phyloP scores from a whole-genome alignment of 2,113 vertebrate species.

The Corythaeola cristata region DNA sequence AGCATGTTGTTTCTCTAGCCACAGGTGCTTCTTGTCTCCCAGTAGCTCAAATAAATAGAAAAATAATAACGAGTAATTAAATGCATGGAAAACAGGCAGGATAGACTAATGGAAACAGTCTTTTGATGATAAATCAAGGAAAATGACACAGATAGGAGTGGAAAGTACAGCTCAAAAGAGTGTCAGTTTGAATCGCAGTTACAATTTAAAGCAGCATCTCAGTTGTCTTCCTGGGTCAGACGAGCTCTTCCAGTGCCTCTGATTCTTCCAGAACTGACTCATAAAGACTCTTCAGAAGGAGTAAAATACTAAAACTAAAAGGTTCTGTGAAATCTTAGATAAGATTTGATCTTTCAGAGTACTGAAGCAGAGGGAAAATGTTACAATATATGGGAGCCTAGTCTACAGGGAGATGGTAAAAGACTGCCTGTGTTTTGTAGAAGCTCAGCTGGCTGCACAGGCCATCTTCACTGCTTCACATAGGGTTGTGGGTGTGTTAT shows the following conservation, averaged over 20 bases:
- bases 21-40: background rate
- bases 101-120: background rate
- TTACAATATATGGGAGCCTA: background rate
- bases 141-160: background rate
- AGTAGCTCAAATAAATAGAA: background rate
- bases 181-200: background rate
- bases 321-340: background rate
- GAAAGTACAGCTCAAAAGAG: background rate
- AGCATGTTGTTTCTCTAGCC: background rate
- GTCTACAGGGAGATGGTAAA: background rate
- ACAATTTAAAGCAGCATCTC: background rate
- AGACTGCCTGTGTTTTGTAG: rapidly evolving
- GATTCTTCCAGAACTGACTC: background rate
- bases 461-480: background rate
- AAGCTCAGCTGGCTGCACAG: background rate
- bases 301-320: background rate
- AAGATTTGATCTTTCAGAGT: background rate
- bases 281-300: background rate
- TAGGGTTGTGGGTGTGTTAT: background rate
- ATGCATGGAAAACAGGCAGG: background rate
- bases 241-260: background rate
- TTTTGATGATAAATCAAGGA: background rate
- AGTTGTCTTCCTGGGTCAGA: background rate
- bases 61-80: background rate
- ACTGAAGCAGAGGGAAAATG: background rate